These are phyloP conservation scores for Itoplectis maculator DNA, from an alignment of 2,888 invertebrate species.

Conservation along the genomic window DNA sequence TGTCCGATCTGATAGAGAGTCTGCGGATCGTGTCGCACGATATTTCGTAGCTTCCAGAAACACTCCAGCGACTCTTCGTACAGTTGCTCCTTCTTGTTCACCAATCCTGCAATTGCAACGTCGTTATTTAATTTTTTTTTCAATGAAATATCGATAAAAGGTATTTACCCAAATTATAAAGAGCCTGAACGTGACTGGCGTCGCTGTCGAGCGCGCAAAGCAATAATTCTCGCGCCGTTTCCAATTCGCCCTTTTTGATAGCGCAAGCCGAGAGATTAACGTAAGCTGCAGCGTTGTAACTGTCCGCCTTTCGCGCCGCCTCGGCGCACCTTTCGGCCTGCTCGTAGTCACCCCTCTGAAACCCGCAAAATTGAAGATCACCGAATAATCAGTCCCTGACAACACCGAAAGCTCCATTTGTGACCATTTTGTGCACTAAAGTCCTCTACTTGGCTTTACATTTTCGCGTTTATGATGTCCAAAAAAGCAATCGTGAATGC, in stretches of 20 bases:
- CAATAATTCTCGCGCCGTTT: conserved; percentile 90
- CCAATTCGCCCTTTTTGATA: conserved; percentile 89
- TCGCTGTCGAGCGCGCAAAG: conserved; percentile 92
- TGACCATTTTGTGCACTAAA: too few relatives aligned
- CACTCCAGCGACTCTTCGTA: conserved; percentile 91
- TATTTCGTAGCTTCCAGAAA: conserved; percentile 91
- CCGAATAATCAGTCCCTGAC: too few relatives aligned
- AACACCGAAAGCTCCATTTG: too few relatives aligned
- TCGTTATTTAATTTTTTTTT: conserved; percentile 6
- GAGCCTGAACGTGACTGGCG: conserved; percentile 93
- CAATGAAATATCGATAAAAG: too few relatives aligned
- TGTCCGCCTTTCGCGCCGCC: conserved; percentile 90
- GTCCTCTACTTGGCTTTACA: too few relatives aligned
- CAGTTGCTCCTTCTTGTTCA: conserved; percentile 89
- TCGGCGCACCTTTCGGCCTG: conserved; percentile 92
- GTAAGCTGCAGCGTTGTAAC: conserved; percentile 92
- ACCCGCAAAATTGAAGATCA: too few relatives aligned
- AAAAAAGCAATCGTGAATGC: too few relatives aligned
- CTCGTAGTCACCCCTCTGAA: conserved; percentile 91
- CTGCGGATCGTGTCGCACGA: conserved; percentile 90
- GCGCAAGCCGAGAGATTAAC: conserved; percentile 94
- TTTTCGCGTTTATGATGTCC: too few relatives aligned
- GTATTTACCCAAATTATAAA: conserved; percentile 92
- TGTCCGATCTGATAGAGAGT: conserved; percentile 92
- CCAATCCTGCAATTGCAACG: conserved; percentile 86